Conservation (phyloP, 2,797 vertebrate species). For the Gymnocypris eckloni region DNA sequence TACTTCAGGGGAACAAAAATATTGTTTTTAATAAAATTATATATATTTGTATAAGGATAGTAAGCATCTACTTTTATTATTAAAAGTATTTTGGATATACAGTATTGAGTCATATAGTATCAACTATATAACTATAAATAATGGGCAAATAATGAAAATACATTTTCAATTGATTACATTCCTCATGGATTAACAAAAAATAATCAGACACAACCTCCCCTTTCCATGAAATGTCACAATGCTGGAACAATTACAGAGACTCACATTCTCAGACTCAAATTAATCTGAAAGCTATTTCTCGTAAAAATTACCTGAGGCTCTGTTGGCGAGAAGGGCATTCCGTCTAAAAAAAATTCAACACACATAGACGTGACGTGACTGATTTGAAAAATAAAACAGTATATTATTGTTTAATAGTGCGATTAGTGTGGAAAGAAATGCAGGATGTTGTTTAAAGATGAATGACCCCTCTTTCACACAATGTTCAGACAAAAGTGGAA, state of each 20-base stretch:
- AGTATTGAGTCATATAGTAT: not conserved
- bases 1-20: conserved; percentile 52
- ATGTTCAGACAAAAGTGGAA: conserved; percentile 5
- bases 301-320: conserved; percentile 60
- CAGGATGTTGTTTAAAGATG: conserved; percentile 15
- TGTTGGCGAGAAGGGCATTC: conserved; percentile 55
- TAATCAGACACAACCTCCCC: conserved; percentile 26
- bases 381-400: not conserved
- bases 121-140: no score
- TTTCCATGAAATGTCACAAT: conserved; percentile 58
- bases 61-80: not conserved
- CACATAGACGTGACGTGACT: not conserved
- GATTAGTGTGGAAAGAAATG: not conserved
- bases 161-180: conserved; percentile 58
- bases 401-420: not conserved
- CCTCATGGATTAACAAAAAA: conserved; percentile 44
- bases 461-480: conserved; percentile 4
- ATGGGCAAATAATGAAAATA: conserved; percentile 11
- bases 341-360: conserved; percentile 39
- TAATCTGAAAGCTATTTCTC: conserved; percentile 59
- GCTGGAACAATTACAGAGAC: conserved; percentile 51
- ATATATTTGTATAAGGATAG: not conserved
- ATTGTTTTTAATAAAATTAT: conserved; percentile 13
- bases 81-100: not conserved
- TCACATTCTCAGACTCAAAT: conserved; percentile 65